These are phyloP conservation scores for Noctua comes DNA, from an alignment of 2,888 invertebrate species.

Conservation along the genomic window DNA sequence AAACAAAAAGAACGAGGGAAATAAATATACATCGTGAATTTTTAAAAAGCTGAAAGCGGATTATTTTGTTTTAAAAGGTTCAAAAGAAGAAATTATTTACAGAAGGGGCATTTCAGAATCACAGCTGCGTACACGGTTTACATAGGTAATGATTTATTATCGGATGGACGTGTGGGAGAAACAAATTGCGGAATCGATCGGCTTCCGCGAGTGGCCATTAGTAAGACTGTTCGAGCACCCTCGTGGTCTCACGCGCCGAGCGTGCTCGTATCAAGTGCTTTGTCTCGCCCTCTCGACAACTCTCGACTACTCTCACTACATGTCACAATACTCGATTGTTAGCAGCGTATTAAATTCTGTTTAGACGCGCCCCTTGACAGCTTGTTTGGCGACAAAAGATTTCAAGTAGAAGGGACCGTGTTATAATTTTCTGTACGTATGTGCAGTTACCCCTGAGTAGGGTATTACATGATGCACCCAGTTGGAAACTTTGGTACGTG, in stretches of 20 bases:
- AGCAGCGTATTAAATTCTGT: slow-evolving; percentile 68
- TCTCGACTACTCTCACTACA: slow-evolving; percentile 68
- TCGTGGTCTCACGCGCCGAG: slow-evolving; percentile 76
- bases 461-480: slow-evolving; percentile 22
- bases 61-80: neutral
- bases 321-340: slow-evolving; percentile 71
- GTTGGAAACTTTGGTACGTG: slow-evolving; percentile 41
- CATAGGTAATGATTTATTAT: slow-evolving; percentile 31
- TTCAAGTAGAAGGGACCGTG: slow-evolving; percentile 52
- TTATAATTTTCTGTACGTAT: slow-evolving; percentile 53
- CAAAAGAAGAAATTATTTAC: neutral
- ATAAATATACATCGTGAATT: slow-evolving; percentile 16
- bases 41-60: neutral
- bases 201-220: slow-evolving; percentile 77
- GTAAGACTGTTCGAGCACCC: slow-evolving; percentile 70
- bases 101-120: neutral
- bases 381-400: slow-evolving; percentile 62
- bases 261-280: slow-evolving; percentile 72
- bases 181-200: slow-evolving; percentile 72
- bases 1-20: slow-evolving; percentile 15
- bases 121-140: neutral
- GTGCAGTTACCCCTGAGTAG: neutral
- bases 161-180: slow-evolving; percentile 33
- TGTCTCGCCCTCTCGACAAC: slow-evolving; percentile 69
- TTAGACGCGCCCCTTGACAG: slow-evolving; percentile 62